These are phyloP conservation scores for Tribolium freemani DNA, from an alignment of 2,888 invertebrate genomes.

Conservation along the genomic window DNA sequence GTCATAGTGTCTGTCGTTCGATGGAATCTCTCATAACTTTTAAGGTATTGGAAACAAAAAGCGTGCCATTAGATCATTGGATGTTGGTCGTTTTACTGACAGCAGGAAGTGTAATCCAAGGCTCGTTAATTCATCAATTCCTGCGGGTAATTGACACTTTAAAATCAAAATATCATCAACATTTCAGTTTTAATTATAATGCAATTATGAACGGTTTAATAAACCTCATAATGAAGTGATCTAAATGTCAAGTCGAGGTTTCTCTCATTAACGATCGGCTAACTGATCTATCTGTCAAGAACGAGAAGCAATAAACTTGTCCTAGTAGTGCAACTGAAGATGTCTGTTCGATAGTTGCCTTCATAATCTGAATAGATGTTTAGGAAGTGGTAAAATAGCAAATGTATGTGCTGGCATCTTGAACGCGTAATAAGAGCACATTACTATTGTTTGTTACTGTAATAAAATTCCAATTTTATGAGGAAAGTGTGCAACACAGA, in stretches of 20 bases:
- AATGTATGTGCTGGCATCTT: not conserved
- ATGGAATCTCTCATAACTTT: not conserved
- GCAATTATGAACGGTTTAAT: not conserved
- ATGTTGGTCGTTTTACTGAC: not conserved
- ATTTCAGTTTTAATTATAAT: not conserved
- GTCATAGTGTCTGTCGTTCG: not conserved
- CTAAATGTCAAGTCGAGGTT: not conserved
- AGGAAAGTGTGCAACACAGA: not conserved
- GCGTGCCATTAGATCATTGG: not conserved
- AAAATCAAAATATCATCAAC: constrained; percentile 1
- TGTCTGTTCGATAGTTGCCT: not conserved
- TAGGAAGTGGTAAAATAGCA: not conserved
- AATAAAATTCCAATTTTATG: not conserved
- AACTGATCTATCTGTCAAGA: not conserved
- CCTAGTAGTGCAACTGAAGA: not conserved
- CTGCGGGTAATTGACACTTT: not conserved
- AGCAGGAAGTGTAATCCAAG: not conserved
- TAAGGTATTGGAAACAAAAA: not conserved
- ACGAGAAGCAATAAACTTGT: not conserved
- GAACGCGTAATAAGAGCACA: not conserved
- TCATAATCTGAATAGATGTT: not conserved
- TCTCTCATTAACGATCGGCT: not conserved
- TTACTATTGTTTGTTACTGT: not conserved
- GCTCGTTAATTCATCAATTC: constrained; percentile 1
- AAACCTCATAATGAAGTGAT: not conserved